Base-by-base conservation (phyloP, 2,113 vertebrate species). In the Anarhynchus alexandrinus region DNA sequence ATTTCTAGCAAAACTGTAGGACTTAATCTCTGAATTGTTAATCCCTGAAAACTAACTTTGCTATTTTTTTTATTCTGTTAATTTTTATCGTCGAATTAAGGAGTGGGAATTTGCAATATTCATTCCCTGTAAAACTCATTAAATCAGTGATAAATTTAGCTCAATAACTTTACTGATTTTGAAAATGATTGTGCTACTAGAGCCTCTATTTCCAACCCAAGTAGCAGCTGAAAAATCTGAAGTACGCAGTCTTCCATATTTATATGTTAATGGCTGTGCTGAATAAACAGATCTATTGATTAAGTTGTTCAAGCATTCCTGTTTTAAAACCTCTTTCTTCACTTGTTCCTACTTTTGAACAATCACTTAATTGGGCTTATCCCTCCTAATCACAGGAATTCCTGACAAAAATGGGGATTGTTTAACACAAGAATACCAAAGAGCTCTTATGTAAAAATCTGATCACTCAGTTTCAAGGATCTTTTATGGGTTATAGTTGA, bases 161-260 rank as follows among this genome's bases (percentile, higher is more conserved):
- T 90, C 47, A 71, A 6, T 95, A 92, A 92, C 55, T 90, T 92
- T 17, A 83, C 45, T 88, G 67, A 58, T 73, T 86, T 86, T 92
- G 70, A 64, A 91, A 64, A 42, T 22, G 25, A 47, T 54, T 70
- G 55, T 90, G 85, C 71, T 81, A 12, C 73, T 93, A 42, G 22
- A 90, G 82, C 69, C 45, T 65, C 55, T 93, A 34, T 94, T 94
- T 95, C 85, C 67, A 93, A 64, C 59, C 71, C 71, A 80, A 92
- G 86, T 38, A 90, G 79, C 90, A 94, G 94, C 92, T 96, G 85
- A 86, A 93, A 90, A 93, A 90, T 90, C 66, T 86, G 59, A 94
- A 93, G 92, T 94, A 80, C 64, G 89, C 52, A 54, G 49, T 90
- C 90, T 88, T 70, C 66, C 66, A 47, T 93, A 81, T 92, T 94